phyloP scores from a whole-genome alignment of 1,140 invertebrate genomes.

The Chlorops oryzae region DNA sequence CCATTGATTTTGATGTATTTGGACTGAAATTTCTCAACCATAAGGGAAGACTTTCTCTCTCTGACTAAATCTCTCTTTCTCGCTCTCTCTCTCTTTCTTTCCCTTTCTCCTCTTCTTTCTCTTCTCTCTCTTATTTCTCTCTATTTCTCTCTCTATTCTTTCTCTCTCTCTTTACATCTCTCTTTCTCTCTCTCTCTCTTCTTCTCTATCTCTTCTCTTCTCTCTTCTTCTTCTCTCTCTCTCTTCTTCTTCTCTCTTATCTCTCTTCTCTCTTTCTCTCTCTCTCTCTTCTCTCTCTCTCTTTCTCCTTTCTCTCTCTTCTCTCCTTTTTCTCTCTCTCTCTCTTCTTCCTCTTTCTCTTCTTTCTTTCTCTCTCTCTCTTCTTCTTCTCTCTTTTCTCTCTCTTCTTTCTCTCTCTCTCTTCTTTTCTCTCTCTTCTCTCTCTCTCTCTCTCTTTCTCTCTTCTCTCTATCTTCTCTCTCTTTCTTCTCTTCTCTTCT shows the following conservation, averaged over 20 bases:
- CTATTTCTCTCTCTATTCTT: neutral
- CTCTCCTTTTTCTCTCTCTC: neutral
- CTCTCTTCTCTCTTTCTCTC: neutral
- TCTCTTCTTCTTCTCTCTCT: neutral
- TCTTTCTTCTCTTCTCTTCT: too few species aligned
- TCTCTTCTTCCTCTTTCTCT: neutral
- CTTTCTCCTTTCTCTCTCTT: neutral
- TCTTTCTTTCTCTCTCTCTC: neutral
- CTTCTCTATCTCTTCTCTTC: neutral
- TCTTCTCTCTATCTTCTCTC: too few species aligned
- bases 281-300: neutral
- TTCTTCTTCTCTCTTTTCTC: neutral
- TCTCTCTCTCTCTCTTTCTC: too few species aligned
- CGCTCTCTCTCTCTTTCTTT: neutral
- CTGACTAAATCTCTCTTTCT: neutral
- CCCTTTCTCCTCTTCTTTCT: neutral
- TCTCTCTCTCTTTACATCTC: neutral
- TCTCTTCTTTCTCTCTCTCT: too few species aligned
- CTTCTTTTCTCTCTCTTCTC: too few species aligned
- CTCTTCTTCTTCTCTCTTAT: neutral
- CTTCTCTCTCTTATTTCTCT: neutral
- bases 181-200: neutral
- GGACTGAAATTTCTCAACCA: too few species aligned
- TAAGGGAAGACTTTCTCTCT: too few species aligned
- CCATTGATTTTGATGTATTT: too few species aligned